phyloP scores from a whole-genome alignment of 1,140 invertebrate genomes.

The Monomorium pharaonis region DNA sequence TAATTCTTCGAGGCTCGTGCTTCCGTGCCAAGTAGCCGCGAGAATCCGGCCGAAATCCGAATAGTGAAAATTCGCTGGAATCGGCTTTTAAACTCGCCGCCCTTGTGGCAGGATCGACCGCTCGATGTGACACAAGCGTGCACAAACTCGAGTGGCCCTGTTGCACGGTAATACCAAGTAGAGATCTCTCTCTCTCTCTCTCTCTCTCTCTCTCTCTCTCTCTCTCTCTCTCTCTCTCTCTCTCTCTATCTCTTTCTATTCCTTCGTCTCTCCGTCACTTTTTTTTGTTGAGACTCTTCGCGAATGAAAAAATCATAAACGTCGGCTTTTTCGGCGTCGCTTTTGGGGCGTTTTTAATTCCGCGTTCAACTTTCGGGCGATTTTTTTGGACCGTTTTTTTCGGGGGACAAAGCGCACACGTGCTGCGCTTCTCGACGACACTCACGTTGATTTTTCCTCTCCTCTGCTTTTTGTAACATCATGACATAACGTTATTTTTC shows the following conservation, averaged over 20 bases:
- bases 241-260: not conserved
- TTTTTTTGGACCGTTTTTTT: conserved; percentile 5
- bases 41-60: not conserved
- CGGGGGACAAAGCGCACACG: not conserved
- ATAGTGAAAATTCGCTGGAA: not conserved
- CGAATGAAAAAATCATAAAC: conserved; percentile 26
- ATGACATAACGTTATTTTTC: not conserved
- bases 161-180: not conserved
- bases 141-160: conserved; percentile 4
- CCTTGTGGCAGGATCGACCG: not conserved
- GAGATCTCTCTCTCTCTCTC: not conserved
- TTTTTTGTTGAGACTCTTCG: not conserved
- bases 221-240: not conserved
- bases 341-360: conserved; percentile 41
- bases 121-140: conserved; percentile 8
- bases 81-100: not conserved
- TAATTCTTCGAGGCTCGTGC: not conserved
- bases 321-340: conserved; percentile 2
- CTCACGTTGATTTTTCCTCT: conserved; percentile 4
- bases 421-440: not conserved
- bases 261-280: too few species aligned
- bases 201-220: not conserved
- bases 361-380: not conserved
- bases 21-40: not conserved
- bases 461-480: conserved; percentile 30